Evolutionary conservation across 2,113 vertebrate genomes (phyloP), one percentile per base, ranked within the genome.

Genomic region (Muntiacus muntjak): DNA sequence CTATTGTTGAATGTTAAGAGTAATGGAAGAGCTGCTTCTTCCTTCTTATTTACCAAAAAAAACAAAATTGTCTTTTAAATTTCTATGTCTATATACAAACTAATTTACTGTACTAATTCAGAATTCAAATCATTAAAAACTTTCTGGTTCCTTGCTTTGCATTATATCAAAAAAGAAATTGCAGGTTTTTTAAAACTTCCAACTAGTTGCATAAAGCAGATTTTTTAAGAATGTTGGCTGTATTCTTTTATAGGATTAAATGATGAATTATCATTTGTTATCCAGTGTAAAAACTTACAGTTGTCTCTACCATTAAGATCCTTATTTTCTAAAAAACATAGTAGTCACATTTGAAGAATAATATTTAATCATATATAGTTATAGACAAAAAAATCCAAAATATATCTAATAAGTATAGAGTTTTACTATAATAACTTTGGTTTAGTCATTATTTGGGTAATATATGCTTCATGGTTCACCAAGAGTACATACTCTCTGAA

Each of bases 1-100:
- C 87, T 95, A 97, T 71, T 98, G 96, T 84, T 98, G 47, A 97
- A 96, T 96, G 82, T 45, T 84, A 96, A 64, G 33, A 94, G 55
- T 97, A 64, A 1, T 19, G 81, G 78, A 82, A 83, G 83, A 36
- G 57, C 93, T 98, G 95, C 17, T 4, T 64, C 78, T 97, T 93
- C 33, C 45, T 94, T 96, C 85, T 97, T 97, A 94, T 94, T 86
- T 78, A 62, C 64, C 2, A 71, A 71, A 84, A 90, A 90, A 17
- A 36, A 6, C 43, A 40, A 45, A 71, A 40, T n/a, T 71, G 33
- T 47, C 0, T 84, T 43, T 87, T 79, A 92, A 36, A 78, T 25
- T 36, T 52, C 0, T 88, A 71, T 89, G 33, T 89, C 21, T 8
- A 97, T 10, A 87, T 4, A 54, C n/a, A 94, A 85, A 88, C 6